Evolutionary conservation across 2,888 invertebrate species (phyloP), one percentile per base, ranked within the genome.

Genomic region (Trissoscelio sp.): DNA sequence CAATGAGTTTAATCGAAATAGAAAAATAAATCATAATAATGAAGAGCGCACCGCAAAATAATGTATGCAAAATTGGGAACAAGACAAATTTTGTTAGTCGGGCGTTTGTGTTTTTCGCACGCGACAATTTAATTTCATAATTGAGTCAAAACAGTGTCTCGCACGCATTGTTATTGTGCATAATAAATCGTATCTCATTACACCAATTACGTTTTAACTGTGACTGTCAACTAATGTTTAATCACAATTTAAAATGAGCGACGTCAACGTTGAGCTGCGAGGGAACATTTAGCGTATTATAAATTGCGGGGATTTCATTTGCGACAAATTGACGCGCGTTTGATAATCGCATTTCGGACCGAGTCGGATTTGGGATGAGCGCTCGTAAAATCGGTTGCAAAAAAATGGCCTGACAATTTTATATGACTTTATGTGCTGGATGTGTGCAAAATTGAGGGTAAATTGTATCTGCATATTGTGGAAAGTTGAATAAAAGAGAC

Each of bases 111-210:
- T 39, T 14, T 14, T 12, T 39, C 39, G 14, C 5, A 39, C 14
- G 16, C 31, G 31, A 53, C 57, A 20, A 37, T 57, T 57, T 20
- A 37, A 57, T 57, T 57, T 12, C n/a, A 37, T 57, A 37, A 57
- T 57, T 37, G 3, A 12, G 20, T 37, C 34, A 18, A 57, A 57
- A 20, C 20, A 16, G 11, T 7, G 34, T 9, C 5, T 34, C 51
- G 9, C n/a, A 6, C n/a, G 28, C 1, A 20, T 57, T 57, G 20
- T 37, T n/a, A 53, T 16, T 16, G 16, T 12, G n/a, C 20, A 16
- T 37, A 34, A 57, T 57, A 57, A 57, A 37, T 57, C 20, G 18
- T 12, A 20, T 18, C 37, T 37, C 57, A 16, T 57, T 57, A 4
- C 11, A 20, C 16, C n/a, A 57, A 57, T 57, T 57, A 37, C 16